phyloP scores from a whole-genome alignment of 2,888 invertebrate species.

The Hyalella azteca region DNA sequence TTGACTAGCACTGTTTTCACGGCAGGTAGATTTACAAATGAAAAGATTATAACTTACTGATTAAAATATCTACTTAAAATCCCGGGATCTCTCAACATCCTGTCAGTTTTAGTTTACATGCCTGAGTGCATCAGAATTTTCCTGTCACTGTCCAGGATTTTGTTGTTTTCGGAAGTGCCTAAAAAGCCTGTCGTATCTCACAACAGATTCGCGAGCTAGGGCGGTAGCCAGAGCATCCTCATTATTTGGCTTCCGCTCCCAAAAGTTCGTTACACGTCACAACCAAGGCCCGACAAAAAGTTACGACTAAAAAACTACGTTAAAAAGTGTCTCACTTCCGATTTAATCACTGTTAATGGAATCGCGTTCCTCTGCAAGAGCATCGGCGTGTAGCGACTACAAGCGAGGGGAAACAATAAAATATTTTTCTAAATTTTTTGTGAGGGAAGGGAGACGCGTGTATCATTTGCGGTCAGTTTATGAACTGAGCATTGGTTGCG shows the following conservation, averaged over 20 bases:
- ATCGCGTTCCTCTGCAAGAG: slow-evolving; percentile 3
- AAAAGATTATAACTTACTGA: no score
- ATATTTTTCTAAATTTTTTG: slow-evolving; percentile 9
- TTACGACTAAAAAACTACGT: neutral
- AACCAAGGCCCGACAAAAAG: neutral
- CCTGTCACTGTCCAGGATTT: slow-evolving; percentile 28
- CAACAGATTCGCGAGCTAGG: slow-evolving; percentile 31
- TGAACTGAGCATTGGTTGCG: neutral
- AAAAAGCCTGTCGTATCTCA: slow-evolving; percentile 29
- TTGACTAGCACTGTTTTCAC: no score
- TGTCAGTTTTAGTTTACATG: no score
- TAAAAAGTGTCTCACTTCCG: slow-evolving; percentile 15
- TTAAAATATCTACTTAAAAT: no score
- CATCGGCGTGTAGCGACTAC: slow-evolving; percentile 20
- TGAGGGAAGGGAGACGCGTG: neutral
- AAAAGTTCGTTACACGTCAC: slow-evolving; percentile 22
- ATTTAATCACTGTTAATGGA: slow-evolving; percentile 37
- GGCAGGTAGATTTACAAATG: no score
- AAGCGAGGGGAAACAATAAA: slow-evolving; percentile 33
- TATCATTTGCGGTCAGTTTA: neutral
- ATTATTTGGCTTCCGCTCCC: slow-evolving; percentile 14
- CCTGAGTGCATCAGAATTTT: neutral
- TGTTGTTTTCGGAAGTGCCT: slow-evolving; percentile 29
- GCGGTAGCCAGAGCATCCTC: slow-evolving; percentile 7
- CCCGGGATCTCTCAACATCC: no score